A percentile compares a stretch with the other conserved stretches of the same genome.
Evolutionary conservation across 2,113 vertebrate species (phyloP).

Genomic region (Greenwoodochromis staneri): DNA sequence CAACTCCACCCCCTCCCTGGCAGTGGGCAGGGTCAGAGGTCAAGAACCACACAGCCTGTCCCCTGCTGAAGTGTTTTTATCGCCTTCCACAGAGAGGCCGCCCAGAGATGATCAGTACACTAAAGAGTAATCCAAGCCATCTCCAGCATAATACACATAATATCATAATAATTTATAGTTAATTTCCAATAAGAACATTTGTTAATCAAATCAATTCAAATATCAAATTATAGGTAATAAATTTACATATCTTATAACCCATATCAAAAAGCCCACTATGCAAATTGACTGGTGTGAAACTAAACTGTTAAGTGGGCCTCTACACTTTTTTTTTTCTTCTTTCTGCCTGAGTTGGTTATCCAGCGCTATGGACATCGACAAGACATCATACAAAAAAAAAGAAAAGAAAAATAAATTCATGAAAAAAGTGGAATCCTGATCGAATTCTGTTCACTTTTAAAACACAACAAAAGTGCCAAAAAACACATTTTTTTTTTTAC

Average conservation of each 20-base stretch:
- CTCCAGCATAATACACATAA: constrained; percentile 61
- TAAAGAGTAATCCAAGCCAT: constrained; percentile 49
- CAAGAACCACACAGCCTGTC: constrained; percentile 1
- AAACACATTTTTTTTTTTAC: constrained; percentile 62
- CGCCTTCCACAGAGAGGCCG: constrained; percentile 26
- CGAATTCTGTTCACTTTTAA: constrained; percentile 72
- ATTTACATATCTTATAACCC: constrained; percentile 67
- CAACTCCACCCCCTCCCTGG: constrained; percentile 40
- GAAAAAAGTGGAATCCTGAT: constrained; percentile 66
- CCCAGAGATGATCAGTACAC: constrained; percentile 42
- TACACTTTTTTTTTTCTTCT: constrained; percentile 59
- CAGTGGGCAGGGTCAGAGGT: constrained; percentile 54
- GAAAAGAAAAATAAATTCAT: neutral
- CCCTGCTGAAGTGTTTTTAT: constrained; percentile 36
- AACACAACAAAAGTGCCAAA: constrained; percentile 60
- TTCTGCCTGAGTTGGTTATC: constrained; percentile 78
- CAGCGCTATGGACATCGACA: constrained; percentile 72
- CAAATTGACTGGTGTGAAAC: constrained; percentile 62
- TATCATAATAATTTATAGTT: constrained; percentile 66
- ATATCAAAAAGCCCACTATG: constrained; percentile 68
- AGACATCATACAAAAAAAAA: constrained; percentile 66
- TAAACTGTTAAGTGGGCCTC: constrained; percentile 55
- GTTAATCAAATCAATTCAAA: constrained; percentile 46
- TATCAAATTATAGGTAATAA: constrained; percentile 63
- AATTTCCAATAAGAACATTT: constrained; percentile 53